A percentile compares a stretch with the other conserved stretches of the same genome.
phyloP scores from a whole-genome alignment of 2,113 vertebrate species.

The Myocastor coypus region DNA sequence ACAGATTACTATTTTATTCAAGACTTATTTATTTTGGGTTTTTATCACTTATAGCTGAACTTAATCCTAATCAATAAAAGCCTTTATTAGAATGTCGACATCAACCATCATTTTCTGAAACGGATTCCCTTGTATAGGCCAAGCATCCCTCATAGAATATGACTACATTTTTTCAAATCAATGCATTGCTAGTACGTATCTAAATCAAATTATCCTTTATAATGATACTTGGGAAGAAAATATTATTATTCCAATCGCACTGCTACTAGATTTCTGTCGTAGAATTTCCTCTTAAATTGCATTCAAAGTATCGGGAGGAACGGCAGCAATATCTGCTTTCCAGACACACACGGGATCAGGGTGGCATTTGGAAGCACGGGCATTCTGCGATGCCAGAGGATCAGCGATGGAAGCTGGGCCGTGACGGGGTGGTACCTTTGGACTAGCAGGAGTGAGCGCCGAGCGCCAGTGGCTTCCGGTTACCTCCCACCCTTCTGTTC shows the following conservation, averaged over 20 bases:
- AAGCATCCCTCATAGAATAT: not conserved
- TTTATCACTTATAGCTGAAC: slow-evolving; percentile 8
- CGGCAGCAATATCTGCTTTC: not conserved
- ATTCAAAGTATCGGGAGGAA: not conserved
- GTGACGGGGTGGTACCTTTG: not conserved
- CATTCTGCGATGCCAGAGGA: not conserved
- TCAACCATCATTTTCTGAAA: not conserved
- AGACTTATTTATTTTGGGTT: not conserved
- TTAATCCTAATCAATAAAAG: not conserved
- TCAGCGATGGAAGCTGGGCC: too few species aligned
- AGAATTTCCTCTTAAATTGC: not conserved
- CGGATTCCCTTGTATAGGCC: not conserved
- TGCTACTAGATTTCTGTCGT: not conserved
- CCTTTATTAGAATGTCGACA: not conserved
- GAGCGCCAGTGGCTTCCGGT: not conserved
- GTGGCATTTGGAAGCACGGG: not conserved
- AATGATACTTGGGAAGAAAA: not conserved
- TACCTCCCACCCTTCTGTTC: not conserved
- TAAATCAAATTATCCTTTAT: not conserved
- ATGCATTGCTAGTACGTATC: not conserved
- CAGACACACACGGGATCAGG: not conserved
- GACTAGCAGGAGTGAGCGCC: not conserved
- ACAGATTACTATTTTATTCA: not conserved
- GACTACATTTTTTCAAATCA: not conserved
- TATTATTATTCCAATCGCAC: not conserved